Base-by-base conservation (phyloP, 2,797 vertebrate genomes). In the Enteromius mattozi region DNA sequence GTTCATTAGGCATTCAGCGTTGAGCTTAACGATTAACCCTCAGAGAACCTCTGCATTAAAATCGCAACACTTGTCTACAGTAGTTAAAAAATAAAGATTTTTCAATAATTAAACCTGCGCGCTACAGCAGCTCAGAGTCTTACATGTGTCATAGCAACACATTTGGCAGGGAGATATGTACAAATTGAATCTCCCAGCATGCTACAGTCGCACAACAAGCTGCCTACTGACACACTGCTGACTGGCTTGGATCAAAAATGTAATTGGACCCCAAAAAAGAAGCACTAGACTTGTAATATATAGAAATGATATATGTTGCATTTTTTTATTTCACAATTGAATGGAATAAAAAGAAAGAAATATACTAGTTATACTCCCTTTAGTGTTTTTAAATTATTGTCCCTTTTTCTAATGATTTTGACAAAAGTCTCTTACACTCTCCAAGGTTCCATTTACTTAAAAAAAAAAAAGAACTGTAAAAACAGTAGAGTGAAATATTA, bases 171-270 rank as follows among this genome's bases (percentile, higher is more conserved):
- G 35, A 69, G 68, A 69, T 69, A 69, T 66, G 33, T 45, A 80
- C 21, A 66, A 78, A 78, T 65, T 78, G 59, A 79, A 45, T 79
- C 42, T 79, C 77, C 24, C 59, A 33, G 40, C 77, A 79, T 66
- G 59, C 40, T 42, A 66, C 45, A 49, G 59, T 79, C 59, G 65
- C 61, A 66, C 24, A 59, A 65, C 63, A 80, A 49, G 47, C 19
- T 37, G 63, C 45, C 47, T 10, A 54, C 61, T 24, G 45, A 35
- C 21, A 49, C 78, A 49, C 45, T 40, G 63, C 47, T 68, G 13
- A 80, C 78, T 33, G 45, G 56, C 37, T 78, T 33, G 47, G 54
- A 61, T 56, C 54, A 77, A 49, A 51, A 66, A 66, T 9, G 16
- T 10, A 35, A 66, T 66, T 66, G 3, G 30, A 1, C 7, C 30